phyloP scores from a whole-genome alignment of 92 coral and sea anemone genomes.

The Meandrina meandrites region DNA sequence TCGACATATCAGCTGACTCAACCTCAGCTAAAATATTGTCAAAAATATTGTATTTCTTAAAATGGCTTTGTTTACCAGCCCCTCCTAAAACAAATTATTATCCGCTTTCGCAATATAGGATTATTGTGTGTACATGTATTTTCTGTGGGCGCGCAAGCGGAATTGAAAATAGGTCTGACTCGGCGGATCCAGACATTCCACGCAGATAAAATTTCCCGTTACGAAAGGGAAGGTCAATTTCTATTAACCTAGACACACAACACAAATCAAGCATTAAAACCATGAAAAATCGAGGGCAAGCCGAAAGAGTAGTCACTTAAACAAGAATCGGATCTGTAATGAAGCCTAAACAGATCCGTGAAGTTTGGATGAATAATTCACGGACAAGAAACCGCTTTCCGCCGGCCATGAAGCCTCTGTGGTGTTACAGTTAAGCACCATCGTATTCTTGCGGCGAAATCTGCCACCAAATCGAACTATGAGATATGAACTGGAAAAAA shows the following conservation, averaged over 20 bases:
- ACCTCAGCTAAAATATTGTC: slow-evolving; percentile 1
- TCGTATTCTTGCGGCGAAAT: slow-evolving; percentile 8
- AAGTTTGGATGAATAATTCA: slow-evolving; percentile 42
- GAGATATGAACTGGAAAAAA: neutral
- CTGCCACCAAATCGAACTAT: neutral
- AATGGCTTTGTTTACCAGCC: slow-evolving; percentile 28
- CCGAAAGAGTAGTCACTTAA: slow-evolving; percentile 24
- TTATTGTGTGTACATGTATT: slow-evolving; percentile 13
- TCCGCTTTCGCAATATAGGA: slow-evolving; percentile 21
- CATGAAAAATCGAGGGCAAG: neutral
- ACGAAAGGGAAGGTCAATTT: neutral
- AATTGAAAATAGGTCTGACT: slow-evolving; percentile 38
- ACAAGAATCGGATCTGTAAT: slow-evolving; percentile 27
- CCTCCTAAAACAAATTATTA: slow-evolving; percentile 27
- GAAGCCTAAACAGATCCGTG: slow-evolving; percentile 39
- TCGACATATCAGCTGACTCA: neutral
- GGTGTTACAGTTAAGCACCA: slow-evolving; percentile 20
- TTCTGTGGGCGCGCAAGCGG: slow-evolving; percentile 1
- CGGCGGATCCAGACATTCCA: slow-evolving; percentile 23
- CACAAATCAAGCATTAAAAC: slow-evolving; percentile 8
- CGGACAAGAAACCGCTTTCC: slow-evolving; percentile 42
- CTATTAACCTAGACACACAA: slow-evolving; percentile 24
- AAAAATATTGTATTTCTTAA: neutral
- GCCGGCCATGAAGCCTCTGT: neutral
- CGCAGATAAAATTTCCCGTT: slow-evolving; percentile 12